phyloP scores from a whole-genome alignment of 2,888 invertebrate genomes.

The Acanthosepion esculentum region DNA sequence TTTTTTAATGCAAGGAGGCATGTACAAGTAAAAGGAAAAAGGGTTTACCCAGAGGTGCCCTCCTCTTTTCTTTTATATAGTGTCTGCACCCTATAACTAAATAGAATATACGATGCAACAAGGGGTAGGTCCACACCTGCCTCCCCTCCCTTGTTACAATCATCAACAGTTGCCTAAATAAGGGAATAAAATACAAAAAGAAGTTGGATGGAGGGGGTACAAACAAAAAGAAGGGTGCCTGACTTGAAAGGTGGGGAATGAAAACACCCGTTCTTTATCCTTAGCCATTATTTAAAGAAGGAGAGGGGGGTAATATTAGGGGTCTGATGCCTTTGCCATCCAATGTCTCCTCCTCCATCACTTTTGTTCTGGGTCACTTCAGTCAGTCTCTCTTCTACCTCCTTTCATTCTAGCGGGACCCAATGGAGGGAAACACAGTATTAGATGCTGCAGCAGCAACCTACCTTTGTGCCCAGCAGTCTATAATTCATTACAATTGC shows the following conservation, averaged over 20 bases:
- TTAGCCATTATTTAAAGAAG: not conserved
- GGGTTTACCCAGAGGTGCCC: not conserved
- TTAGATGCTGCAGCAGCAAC: not conserved
- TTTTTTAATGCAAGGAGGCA: not conserved
- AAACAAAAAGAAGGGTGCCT: not conserved
- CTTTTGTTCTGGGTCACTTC: conserved; percentile 33
- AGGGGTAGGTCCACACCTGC: conserved; percentile 33
- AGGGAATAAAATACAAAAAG: not conserved
- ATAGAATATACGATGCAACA: conserved; percentile 11
- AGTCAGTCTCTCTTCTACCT: not conserved
- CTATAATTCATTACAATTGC: not conserved
- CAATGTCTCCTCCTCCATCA: not conserved
- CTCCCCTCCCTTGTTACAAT: conserved; percentile 21
- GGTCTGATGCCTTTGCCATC: not conserved
- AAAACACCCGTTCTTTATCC: not conserved
- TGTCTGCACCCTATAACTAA: conserved; percentile 11
- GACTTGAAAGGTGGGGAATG: conserved; percentile 6
- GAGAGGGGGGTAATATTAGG: not conserved
- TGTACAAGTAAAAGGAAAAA: too few species aligned
- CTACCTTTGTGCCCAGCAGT: not conserved
- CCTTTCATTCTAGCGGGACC: not conserved
- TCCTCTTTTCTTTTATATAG: not conserved
- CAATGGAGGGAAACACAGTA: not conserved
- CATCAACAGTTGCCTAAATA: conserved; percentile 33
- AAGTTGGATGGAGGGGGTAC: conserved; percentile 24